These are phyloP conservation scores for Pediacus dermestoides DNA, from an alignment of 2,888 invertebrate species.

Conservation along the genomic window DNA sequence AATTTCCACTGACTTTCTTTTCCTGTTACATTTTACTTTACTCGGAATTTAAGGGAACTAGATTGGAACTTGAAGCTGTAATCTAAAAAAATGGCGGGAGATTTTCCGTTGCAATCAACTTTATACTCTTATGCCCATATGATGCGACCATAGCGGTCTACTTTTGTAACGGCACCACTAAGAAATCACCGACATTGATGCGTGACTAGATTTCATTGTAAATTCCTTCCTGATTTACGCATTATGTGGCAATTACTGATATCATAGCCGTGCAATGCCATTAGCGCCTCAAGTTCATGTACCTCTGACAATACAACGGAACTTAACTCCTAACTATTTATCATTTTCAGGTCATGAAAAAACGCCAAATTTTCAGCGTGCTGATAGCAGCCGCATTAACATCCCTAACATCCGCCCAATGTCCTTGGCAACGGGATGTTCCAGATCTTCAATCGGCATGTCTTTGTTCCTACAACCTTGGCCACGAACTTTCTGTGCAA, in stretches of 20 bases:
- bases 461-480: conserved; percentile 83
- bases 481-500: conserved; percentile 81
- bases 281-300: conserved; percentile 2
- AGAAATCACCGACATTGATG: conserved; percentile 13
- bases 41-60: too few species aligned
- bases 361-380: conserved; percentile 32
- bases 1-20: too few species aligned
- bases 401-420: conserved; percentile 57
- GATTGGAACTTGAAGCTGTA: too few species aligned
- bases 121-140: too few species aligned
- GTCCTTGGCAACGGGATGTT: conserved; percentile 79
- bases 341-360: conserved; percentile 43
- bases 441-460: conserved; percentile 77
- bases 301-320: conserved; percentile 1
- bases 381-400: conserved; percentile 34
- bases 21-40: too few species aligned
- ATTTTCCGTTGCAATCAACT: too few species aligned
- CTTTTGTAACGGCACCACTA: conserved; percentile 2
- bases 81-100: too few species aligned
- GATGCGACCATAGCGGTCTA: too few species aligned
- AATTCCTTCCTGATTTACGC: too few species aligned
- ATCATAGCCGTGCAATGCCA: conserved; percentile 8
- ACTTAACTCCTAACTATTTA: conserved; percentile 9
- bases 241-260: conserved; percentile 9
- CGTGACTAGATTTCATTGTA: conserved; percentile 17